phyloP scores from a whole-genome alignment of 64 coral and sea anemone species.

The Trachythela sp. region DNA sequence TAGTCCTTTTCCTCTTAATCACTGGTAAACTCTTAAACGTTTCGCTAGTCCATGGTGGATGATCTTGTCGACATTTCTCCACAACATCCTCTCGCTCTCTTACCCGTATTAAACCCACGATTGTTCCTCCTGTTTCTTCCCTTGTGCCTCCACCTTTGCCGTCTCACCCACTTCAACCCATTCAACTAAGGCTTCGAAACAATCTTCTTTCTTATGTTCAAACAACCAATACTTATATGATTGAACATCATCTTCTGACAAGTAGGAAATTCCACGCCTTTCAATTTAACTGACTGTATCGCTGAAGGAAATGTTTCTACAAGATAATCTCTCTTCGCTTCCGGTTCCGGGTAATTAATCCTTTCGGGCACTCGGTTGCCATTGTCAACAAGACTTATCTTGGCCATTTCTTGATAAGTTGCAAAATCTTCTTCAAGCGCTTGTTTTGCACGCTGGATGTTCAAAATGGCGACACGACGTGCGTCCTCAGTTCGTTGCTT shows the following conservation, averaged over 20 bases:
- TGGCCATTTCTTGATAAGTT: background rate
- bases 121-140: background rate
- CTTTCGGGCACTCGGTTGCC: too few species aligned
- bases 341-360: background rate
- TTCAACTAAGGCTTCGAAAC: conserved; percentile 36
- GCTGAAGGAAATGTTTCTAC: conserved; percentile 39
- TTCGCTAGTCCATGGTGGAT: conserved; percentile 48
- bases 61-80: conserved; percentile 26
- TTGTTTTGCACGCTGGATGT: conserved; percentile 8
- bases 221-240: conserved; percentile 39
- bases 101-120: conserved; percentile 28
- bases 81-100: conserved; percentile 38
- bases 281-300: conserved; percentile 17
- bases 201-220: conserved; percentile 42
- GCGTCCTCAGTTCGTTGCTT: conserved; percentile 38
- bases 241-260: conserved; percentile 50
- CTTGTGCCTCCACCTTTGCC: background rate
- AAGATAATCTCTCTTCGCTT: background rate
- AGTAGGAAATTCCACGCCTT: conserved; percentile 51
- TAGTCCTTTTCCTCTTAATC: conserved; percentile 33
- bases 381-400: too few species aligned
- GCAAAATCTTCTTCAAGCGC: background rate
- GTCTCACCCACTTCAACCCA: conserved; percentile 35
- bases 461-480: conserved; percentile 22
- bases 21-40: conserved; percentile 47